Evolutionary conservation across 2,888 invertebrate species (phyloP).

Genomic region (Pasiphila rectangulata): DNA sequence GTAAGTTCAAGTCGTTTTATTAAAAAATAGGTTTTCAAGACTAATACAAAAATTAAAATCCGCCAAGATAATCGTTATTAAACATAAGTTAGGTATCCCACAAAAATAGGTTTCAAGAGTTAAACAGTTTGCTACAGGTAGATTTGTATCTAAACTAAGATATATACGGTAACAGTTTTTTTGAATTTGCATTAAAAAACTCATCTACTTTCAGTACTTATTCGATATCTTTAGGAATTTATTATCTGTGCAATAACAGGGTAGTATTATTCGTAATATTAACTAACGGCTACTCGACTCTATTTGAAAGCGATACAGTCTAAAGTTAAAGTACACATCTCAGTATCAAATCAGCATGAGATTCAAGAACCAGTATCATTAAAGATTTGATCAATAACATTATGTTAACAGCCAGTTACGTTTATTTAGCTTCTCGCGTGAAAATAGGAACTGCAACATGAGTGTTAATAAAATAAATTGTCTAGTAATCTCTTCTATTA

Average conservation of each 20-base stretch:
- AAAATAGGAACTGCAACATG: slow-evolving; percentile 57
- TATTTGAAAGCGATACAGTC: slow-evolving; percentile 10
- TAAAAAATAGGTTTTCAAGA: slow-evolving; percentile 76
- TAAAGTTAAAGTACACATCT: slow-evolving; percentile 2
- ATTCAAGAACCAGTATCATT: slow-evolving; percentile 18
- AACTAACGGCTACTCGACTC: slow-evolving; percentile 5
- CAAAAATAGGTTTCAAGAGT: slow-evolving; percentile 45
- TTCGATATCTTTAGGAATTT: slow-evolving; percentile 9
- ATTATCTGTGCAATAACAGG: slow-evolving; percentile 1
- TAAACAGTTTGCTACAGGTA: neutral
- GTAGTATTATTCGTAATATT: neutral
- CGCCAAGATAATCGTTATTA: slow-evolving; percentile 35
- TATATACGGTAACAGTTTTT: slow-evolving; percentile 5
- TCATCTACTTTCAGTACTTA: slow-evolving; percentile 2
- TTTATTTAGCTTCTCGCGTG: slow-evolving; percentile 34
- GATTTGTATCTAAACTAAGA: neutral
- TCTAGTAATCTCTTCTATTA: slow-evolving; percentile 21
- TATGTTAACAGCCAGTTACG: slow-evolving; percentile 36
- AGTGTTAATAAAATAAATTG: slow-evolving; percentile 30
- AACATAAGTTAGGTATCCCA: slow-evolving; percentile 32
- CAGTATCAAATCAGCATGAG: neutral
- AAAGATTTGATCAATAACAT: slow-evolving; percentile 29
- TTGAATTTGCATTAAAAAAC: slow-evolving; percentile 5
- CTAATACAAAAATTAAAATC: slow-evolving; percentile 73
- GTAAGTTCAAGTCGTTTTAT: slow-evolving; percentile 72